Conservation (phyloP, 2,797 vertebrate species). For the Scarus forsteni region DNA sequence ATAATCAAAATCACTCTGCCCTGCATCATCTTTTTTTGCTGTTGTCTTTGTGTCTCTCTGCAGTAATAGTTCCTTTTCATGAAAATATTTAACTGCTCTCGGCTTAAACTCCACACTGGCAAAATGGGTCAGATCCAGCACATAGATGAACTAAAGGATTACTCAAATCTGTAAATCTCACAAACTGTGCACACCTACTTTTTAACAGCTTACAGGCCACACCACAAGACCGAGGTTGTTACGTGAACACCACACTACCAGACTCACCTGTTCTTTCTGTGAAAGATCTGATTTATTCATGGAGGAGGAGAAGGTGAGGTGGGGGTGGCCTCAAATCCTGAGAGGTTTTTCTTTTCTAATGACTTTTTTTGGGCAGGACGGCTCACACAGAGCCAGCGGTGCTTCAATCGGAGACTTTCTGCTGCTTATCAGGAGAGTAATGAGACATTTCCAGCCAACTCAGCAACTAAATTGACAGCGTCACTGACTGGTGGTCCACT, state of each 20-base stretch:
- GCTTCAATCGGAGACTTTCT: constrained; percentile 34
- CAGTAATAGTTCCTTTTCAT: not conserved
- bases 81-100: constrained; percentile 5
- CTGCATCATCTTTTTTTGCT: constrained; percentile 32
- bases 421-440: constrained; percentile 66
- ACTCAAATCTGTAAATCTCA: constrained; percentile 1
- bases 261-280: constrained; percentile 29
- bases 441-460: constrained; percentile 75
- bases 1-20: constrained; percentile 15
- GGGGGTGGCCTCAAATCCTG: constrained; percentile 50
- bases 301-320: constrained; percentile 33
- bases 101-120: constrained; percentile 5
- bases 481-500: constrained; percentile 65
- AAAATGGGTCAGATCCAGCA: constrained; percentile 32
- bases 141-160: not conserved
- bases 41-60: constrained; percentile 31
- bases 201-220: not conserved
- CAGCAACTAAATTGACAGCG: constrained; percentile 69
- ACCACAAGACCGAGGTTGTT: constrained; percentile 9
- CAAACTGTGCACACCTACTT: not conserved
- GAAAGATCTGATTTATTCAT: constrained; percentile 65
- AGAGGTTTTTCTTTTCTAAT: constrained; percentile 63
- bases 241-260: constrained; percentile 10
- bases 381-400: constrained; percentile 50
- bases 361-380: constrained; percentile 49